Conservation (phyloP, 2,113 vertebrate species). For the Microtus richardsoni region DNA sequence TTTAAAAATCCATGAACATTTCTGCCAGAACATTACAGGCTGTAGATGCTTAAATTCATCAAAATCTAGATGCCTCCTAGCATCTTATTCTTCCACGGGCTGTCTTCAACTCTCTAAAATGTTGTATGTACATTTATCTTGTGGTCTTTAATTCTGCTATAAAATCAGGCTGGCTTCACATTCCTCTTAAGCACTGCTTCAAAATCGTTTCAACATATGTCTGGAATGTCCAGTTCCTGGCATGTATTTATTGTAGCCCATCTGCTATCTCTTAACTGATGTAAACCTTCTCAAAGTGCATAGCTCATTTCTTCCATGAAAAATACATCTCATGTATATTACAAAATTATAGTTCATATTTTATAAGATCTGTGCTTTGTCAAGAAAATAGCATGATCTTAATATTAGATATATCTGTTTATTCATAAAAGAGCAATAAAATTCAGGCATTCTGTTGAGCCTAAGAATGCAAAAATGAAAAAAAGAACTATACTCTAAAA, state of each 20-base stretch:
- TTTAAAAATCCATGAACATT: not conserved
- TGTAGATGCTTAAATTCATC: slow-evolving; percentile 36
- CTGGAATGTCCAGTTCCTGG: slow-evolving; percentile 46
- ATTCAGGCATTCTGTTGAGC: not conserved
- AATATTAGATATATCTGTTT: not conserved
- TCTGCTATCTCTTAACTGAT: slow-evolving; percentile 46
- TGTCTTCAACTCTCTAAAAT: slow-evolving; percentile 5
- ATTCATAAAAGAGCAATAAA: slow-evolving; percentile 49
- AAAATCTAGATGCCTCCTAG: not conserved
- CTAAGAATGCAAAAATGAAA: slow-evolving; percentile 18
- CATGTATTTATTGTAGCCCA: not conserved
- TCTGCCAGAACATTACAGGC: not conserved
- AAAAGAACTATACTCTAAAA: not conserved
- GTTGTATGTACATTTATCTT: not conserved
- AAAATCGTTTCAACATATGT: not conserved
- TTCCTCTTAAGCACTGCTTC: not conserved
- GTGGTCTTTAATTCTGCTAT: slow-evolving; percentile 16
- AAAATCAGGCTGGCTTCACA: not conserved
- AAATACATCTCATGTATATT: not conserved
- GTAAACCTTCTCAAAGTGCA: not conserved
- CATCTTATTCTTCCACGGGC: not conserved
- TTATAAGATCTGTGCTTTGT: slow-evolving; percentile 45
- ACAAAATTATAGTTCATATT: slow-evolving; percentile 30
- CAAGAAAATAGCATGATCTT: slow-evolving; percentile 33
- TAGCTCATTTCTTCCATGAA: not conserved